Percentiles rank a stretch among this genome's conserved stretches.
Conservation (phyloP, 2,113 vertebrate species). For the Aythya baeri region DNA sequence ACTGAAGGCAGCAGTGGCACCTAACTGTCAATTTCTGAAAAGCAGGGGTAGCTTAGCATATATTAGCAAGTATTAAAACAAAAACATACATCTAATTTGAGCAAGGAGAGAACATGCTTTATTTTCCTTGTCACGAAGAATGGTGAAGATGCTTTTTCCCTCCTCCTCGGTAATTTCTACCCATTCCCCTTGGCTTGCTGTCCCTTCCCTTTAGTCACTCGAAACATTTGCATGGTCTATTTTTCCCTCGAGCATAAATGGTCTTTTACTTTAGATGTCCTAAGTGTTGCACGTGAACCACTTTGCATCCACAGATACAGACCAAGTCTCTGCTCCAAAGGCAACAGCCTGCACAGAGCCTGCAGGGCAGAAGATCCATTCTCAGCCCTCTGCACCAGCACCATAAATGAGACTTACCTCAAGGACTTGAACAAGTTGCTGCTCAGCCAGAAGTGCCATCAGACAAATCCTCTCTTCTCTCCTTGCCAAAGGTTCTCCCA, state of each 20-base stretch:
- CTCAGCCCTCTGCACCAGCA: neutral
- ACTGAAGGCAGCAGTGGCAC: neutral
- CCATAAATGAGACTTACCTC: too few relatives aligned
- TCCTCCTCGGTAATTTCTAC: neutral
- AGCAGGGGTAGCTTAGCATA: neutral
- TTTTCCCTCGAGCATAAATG: neutral
- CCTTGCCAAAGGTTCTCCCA: neutral
- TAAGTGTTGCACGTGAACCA: neutral
- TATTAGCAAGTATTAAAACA: neutral
- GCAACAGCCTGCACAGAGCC: neutral
- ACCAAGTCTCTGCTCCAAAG: neutral
- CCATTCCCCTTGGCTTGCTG: neutral
- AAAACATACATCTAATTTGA: neutral
- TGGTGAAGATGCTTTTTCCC: neutral
- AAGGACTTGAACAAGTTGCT: too few relatives aligned
- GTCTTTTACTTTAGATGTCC: neutral
- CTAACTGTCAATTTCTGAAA: neutral
- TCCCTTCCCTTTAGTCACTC: neutral
- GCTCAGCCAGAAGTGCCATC: neutral
- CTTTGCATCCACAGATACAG: neutral
- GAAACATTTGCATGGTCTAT: neutral
- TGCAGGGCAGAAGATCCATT: neutral
- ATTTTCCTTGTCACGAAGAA: neutral
- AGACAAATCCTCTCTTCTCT: neutral
- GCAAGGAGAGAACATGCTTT: neutral